Evolutionary conservation across 2,797 vertebrate genomes (phyloP), one percentile per base, ranked within the genome.

Genomic region (Gadopsis marmoratus): DNA sequence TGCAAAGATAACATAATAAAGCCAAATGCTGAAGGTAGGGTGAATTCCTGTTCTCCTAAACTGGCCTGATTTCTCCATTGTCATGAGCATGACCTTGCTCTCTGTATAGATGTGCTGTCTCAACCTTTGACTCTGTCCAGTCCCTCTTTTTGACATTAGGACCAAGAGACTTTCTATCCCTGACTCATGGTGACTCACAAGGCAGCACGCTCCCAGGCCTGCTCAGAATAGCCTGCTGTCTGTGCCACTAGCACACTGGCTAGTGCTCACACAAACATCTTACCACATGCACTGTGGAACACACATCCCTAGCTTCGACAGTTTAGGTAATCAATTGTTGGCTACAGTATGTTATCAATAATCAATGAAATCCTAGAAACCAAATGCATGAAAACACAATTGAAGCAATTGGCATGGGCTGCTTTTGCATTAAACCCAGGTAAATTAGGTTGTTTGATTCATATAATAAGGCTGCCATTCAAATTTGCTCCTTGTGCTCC

Each of bases 151-250:
- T 83, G 81, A 92, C 86, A 87, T 87, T 70, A 78, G 84, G 60
- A 83, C 75, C 83, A 76, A 87, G 88, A 76, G 35, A 75, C 71
- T 90, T 68, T 79, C 65, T 77, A 62, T 79, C 84, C 88, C 82
- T 88, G 92, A 91, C 88, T 93, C 84, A 88, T 75, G 82, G 90
- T 93, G 91, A 91, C 86, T 93, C 91, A 92, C 78, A 74, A 81
- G 65, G 87, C 78, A 85, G 85, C 78, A 70, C 3, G 75, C 90
- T 93, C 65, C 75, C 64, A 91, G 90, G 88, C 89, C 89, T 91
- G 86, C 92, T 90, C 41, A 93, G 90, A 94, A 92, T 94, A 92
- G 89, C 89, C 51, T 76, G 60, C 70, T 79, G 77, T 92, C 84
- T 88, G 82, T 88, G 89, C 88, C 82, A 86, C 88, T 90, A 88